Evolutionary conservation across 2,113 vertebrate genomes (phyloP), one percentile per base, ranked within the genome.

Genomic region (Ptilorrhoa leucosticta): DNA sequence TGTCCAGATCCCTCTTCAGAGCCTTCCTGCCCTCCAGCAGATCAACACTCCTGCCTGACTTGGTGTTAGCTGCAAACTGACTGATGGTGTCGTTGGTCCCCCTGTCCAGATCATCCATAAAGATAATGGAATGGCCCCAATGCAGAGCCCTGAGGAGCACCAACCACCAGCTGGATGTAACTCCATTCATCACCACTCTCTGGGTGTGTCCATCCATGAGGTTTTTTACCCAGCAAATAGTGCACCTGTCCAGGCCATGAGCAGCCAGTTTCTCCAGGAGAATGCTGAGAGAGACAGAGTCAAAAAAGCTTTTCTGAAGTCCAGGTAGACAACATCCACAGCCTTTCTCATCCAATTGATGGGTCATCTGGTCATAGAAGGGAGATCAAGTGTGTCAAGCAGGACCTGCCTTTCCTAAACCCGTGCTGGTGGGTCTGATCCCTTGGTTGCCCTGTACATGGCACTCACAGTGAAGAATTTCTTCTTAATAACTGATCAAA

Each of bases 151-250:
- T 65, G 18, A 33, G 18, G 4, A 65, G 6, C 23, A 17, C 58
- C 19, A 58, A 0, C 15, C 44, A 58, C 31, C 23, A 73, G 10
- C 58, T 73, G 37, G 16, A 58, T 66, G 27, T 28, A 37, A 27
- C 22, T 66, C 21, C 21, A 15, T 51, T 27, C 15, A 19, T 27
- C 12, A 23, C 27, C 58, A 17, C 22, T 50, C 8, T 89, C 22
- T 37, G 27, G 7, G 13, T 42, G 33, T 3, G 0, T 19, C 15
- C 17, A 6, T 44, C 22, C 22, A 13, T 24, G 10, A 3, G 1
- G 21, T 11, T 33, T 72, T 50, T 51, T 44, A 33, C 18, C 22
- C 33, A 44, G 23, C 1, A 1, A 66, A 37, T 27, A 58, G 48
- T 58, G 37, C 7, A 24, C 18, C 11, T 21, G 22, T 10, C 15